phyloP scores from a whole-genome alignment of 2,888 invertebrate species.

The Hemithea aestivaria region DNA sequence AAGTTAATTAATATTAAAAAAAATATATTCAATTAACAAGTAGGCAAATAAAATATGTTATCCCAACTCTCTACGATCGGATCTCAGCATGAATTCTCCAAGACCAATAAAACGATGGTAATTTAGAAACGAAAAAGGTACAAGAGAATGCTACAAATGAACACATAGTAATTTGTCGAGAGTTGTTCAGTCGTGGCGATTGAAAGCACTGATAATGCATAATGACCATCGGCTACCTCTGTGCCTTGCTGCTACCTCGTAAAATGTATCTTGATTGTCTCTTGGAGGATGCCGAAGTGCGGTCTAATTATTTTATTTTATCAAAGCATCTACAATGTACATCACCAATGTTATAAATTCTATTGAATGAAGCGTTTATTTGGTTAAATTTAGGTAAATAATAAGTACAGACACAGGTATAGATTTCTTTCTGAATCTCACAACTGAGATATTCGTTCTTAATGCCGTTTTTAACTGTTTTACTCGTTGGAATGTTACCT shows the following conservation, averaged over 20 bases:
- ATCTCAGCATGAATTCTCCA: conserved; percentile 21
- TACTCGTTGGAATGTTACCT: too few relatives aligned
- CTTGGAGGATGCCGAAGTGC: conserved; percentile 3
- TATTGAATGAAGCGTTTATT: too few relatives aligned
- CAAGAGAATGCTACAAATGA: conserved; percentile 33
- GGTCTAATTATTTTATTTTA: conserved; percentile 6
- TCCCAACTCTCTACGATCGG: conserved; percentile 22
- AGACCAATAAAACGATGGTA: conserved; percentile 29
- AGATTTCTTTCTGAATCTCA: too few relatives aligned
- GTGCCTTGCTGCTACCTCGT: conserved; percentile 20
- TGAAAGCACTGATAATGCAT: conserved; percentile 51
- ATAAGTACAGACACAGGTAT: too few relatives aligned
- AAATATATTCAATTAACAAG: too few relatives aligned
- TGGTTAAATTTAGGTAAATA: too few relatives aligned
- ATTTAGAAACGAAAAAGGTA: conserved; percentile 30
- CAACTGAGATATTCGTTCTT: too few relatives aligned
- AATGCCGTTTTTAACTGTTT: too few relatives aligned
- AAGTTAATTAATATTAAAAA: too few relatives aligned
- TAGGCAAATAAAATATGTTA: conserved; percentile 15
- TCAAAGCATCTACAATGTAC: conserved; percentile 2
- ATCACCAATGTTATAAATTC: too few relatives aligned
- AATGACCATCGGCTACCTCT: conserved; percentile 53
- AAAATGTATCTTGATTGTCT: conserved; percentile 11
- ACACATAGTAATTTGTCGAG: conserved; percentile 46
- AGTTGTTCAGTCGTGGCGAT: conserved; percentile 50